phyloP scores from a whole-genome alignment of 2,797 vertebrate species.

The Enteromius thamalakanensis region DNA sequence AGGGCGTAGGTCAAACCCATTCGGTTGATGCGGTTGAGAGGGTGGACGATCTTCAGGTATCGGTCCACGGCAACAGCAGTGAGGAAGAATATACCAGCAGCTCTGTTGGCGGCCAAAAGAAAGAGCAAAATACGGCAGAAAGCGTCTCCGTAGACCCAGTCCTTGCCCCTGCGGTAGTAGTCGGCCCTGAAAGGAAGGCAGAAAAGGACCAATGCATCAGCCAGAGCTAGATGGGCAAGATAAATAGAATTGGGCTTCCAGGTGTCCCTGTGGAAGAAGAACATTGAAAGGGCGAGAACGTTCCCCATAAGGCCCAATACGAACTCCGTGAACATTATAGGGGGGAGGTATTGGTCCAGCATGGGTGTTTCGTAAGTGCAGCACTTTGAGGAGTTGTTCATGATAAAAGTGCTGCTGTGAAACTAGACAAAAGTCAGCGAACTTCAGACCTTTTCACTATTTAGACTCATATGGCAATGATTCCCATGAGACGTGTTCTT shows the following conservation, averaged over 20 bases:
- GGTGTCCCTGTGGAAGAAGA: slow-evolving; percentile 73
- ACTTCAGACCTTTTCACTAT: slow-evolving; percentile 15
- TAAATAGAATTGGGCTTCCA: slow-evolving; percentile 82
- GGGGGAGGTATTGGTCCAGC: slow-evolving; percentile 72
- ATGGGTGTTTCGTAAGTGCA: slow-evolving; percentile 74
- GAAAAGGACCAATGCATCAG: slow-evolving; percentile 79
- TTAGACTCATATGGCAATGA: slow-evolving; percentile 7
- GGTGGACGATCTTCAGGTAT: slow-evolving; percentile 81
- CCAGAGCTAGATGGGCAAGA: slow-evolving; percentile 78
- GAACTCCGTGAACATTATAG: slow-evolving; percentile 77
- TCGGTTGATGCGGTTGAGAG: slow-evolving; percentile 70
- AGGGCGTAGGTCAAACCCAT: slow-evolving; percentile 72
- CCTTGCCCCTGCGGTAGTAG: slow-evolving; percentile 77
- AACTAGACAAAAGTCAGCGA: slow-evolving; percentile 14
- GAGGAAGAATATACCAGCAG: slow-evolving; percentile 81
- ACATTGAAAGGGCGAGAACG: slow-evolving; percentile 77
- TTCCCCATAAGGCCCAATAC: slow-evolving; percentile 79
- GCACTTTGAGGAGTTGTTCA: slow-evolving; percentile 72
- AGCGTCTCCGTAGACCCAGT: slow-evolving; percentile 79
- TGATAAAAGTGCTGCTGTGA: slow-evolving; percentile 31
- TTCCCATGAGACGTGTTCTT: slow-evolving; percentile 13
- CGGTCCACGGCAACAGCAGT: slow-evolving; percentile 80
- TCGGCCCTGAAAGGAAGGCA: slow-evolving; percentile 81
- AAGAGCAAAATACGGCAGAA: slow-evolving; percentile 79
- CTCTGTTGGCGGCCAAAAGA: slow-evolving; percentile 74